Evolutionary conservation across 1,140 invertebrate species (phyloP).

Genomic region (Pomacea maculata): DNA sequence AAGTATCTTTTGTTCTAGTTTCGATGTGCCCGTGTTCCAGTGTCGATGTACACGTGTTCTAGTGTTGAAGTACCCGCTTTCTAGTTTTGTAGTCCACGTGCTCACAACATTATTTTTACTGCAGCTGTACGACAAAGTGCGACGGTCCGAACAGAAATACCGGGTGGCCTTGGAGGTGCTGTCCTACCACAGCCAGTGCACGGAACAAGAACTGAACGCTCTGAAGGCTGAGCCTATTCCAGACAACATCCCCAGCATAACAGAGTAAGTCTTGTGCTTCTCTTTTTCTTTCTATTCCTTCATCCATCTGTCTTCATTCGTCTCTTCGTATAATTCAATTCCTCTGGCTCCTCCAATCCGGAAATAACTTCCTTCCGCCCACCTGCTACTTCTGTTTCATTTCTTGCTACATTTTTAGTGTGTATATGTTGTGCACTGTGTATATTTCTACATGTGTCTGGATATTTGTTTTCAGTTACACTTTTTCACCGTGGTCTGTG

Average conservation of each 20-base stretch:
- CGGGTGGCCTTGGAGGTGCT: slow-evolving; percentile 82
- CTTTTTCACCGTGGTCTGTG: slow-evolving; percentile 77
- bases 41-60: not conserved
- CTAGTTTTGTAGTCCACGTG: too few relatives aligned
- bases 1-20: too few relatives aligned
- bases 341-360: too few relatives aligned
- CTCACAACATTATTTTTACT: slow-evolving; percentile 1
- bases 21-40: not conserved
- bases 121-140: slow-evolving; percentile 83
- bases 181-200: slow-evolving; percentile 84
- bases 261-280: slow-evolving; percentile 52
- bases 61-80: not conserved
- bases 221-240: slow-evolving; percentile 64
- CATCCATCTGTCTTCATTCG: too few relatives aligned
- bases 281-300: not conserved
- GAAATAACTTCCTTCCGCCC: too few relatives aligned
- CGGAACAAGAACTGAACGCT: slow-evolving; percentile 75
- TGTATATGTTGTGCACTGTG: not conserved
- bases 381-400: too few relatives aligned
- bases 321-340: too few relatives aligned
- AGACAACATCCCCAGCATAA: slow-evolving; percentile 57
- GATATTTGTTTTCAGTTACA: slow-evolving; percentile 69
- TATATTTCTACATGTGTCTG: not conserved
- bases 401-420: too few relatives aligned
- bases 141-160: slow-evolving; percentile 84